Evolutionary conservation across 2,888 invertebrate genomes (phyloP), one percentile per base, ranked within the genome.

Genomic region (Peribatodes rhomboidaria): DNA sequence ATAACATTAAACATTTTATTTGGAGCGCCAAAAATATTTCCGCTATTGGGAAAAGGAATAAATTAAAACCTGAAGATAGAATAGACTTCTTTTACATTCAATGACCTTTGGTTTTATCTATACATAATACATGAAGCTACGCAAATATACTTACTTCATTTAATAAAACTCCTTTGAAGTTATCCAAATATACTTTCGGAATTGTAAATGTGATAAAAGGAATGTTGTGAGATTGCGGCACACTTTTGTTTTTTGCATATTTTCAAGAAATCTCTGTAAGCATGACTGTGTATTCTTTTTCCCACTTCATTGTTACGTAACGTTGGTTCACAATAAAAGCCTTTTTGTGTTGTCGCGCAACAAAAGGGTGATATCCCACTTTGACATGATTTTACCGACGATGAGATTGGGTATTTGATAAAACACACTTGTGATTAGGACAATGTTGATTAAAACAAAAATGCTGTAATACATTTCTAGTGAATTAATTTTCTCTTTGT

Each of bases 341-440:
- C 70, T 80, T 79, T 73, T 76, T 75, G 72, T 78, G 77, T 78
- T 74, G 61, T 72, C 65, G 66, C 54, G 56, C 69, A 54, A 74
- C 73, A 75, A 65, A 56, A 56, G 67, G 64, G 61, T 64, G 58
- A 54, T 67, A 60, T 61, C 57, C 56, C 14, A 44, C 59, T 50
- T 42, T 62, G 66, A 65, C 59, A 63, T 69, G 66, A 53, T 67
- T 60, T 69, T 67, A 42, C 41, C 18, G 56, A 55, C 37, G 49
- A 61, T 63, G 46, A 61, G 61, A 61, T 61, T 37, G 53, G 42
- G 31, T 57, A 9, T 56, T 52, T 47, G 55, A 59, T 52, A 56
- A 33, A 44, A 49, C 27, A 52, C 47, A 11, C 59, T 20, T 31
- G 13, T 39, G 37, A 47, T 57, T 33, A 58, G 22, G 27, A 39